Base-by-base conservation (phyloP, 2,888 invertebrate species). In the Clunio marinus region DNA sequence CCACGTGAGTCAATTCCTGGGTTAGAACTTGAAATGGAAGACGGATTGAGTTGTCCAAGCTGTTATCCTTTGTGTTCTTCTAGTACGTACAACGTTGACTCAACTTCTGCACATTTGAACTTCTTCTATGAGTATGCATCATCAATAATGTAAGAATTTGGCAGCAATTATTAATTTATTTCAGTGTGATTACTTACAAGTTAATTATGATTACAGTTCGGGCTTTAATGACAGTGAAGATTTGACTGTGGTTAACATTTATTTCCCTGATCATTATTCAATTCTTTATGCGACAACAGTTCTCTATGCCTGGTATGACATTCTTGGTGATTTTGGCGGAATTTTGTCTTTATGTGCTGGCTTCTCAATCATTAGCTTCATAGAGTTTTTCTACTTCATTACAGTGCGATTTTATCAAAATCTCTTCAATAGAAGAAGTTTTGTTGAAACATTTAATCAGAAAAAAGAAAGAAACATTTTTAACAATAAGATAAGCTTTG, bases 241-340 rank as follows among this genome's bases (percentile, higher is more conserved):
- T 37, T 58, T 72, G 28, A 59, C 69, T 8, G 68, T 70, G 20
- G 15, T 70, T 7, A 70, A 70, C 59, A 70, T 71, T 46, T 71
- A 71, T 32, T 69, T 51, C 41, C 71, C 71, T 7, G 46, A 62
- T 5, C 70, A 75, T 0, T 76, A 79, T 27, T 80, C 81, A 0
- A 72, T 76, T 1, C 74, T 83, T 27, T 80, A 82, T 69, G 80
- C 80, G 25, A 79, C 83, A 68, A 84, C 84, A 72, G 81, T 82
- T 0, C 76, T 82, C 0, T 78, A 76, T 8, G 82, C 83, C 71
- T 84, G 84, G 84, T 84, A 79, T 73, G 83, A 85, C 74, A 75
- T 83, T 70, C 71, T 84, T 69, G 83, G 84, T 84, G 76, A 82
- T 82, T 77, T 70, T 45, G 68, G 58, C n/a, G 63, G 58, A 15